Evolutionary conservation across 2,797 vertebrate species (phyloP).

Genomic region (Brachyrhaphis roseni): DNA sequence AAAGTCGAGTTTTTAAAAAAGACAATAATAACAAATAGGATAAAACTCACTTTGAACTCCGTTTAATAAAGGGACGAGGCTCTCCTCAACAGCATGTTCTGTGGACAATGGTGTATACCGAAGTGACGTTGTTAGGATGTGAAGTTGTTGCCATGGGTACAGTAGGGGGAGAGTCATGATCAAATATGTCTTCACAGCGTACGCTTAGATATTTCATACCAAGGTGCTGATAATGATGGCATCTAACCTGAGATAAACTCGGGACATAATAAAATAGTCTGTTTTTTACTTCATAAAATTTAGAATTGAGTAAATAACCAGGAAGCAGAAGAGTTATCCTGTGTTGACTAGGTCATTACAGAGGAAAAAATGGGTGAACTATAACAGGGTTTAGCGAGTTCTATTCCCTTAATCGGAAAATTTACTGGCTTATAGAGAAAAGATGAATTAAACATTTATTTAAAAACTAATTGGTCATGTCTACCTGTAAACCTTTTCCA

Average conservation of each 20-base stretch:
- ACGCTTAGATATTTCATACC: not conserved
- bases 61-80: slow-evolving; percentile 57
- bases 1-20: not conserved
- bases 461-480: not conserved
- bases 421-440: not conserved
- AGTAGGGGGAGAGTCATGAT: not conserved
- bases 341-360: no score
- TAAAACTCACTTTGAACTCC: slow-evolving; percentile 76
- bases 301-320: not conserved
- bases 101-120: slow-evolving; percentile 58
- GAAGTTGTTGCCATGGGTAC: slow-evolving; percentile 74
- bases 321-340: not conserved
- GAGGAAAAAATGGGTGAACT: no score
- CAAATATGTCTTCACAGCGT: not conserved
- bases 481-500: not conserved
- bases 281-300: not conserved
- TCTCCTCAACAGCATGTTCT: slow-evolving; percentile 60
- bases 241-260: not conserved
- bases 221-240: not conserved
- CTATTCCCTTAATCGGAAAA: not conserved
- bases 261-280: not conserved
- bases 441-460: not conserved
- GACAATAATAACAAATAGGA: slow-evolving; percentile 16
- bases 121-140: slow-evolving; percentile 62
- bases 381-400: not conserved